Evolutionary conservation across 2,797 vertebrate species (phyloP).

Genomic region (Podargus strigoides): DNA sequence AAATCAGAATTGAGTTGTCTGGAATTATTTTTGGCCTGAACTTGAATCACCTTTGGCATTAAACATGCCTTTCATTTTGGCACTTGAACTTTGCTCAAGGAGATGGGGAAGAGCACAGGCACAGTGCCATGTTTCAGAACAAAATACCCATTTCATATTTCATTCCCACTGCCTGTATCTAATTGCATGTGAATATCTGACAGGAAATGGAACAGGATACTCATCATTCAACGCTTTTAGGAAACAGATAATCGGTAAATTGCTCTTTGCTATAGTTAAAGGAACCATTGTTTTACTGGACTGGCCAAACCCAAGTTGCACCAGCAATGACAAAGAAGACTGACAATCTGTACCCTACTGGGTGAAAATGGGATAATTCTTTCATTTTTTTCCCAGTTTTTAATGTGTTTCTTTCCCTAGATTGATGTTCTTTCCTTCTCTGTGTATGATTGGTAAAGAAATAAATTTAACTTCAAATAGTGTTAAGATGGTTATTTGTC

Average conservation of each 20-base stretch:
- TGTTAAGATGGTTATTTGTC: not conserved
- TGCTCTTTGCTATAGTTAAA: conserved; percentile 31
- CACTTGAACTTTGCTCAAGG: conserved; percentile 38
- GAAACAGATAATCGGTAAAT: conserved; percentile 35
- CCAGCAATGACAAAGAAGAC: not conserved
- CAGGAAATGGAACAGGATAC: conserved; percentile 61
- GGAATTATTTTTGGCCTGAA: conserved; percentile 65
- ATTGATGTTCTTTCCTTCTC: not conserved
- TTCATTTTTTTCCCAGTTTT: not conserved
- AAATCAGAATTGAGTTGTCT: conserved; percentile 46
- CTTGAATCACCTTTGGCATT: conserved; percentile 61
- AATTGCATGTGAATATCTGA: conserved; percentile 54
- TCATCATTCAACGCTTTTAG: conserved; percentile 45
- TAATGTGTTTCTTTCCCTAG: not conserved
- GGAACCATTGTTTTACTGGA: conserved; percentile 24
- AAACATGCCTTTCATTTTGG: conserved; percentile 45
- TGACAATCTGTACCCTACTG: not conserved
- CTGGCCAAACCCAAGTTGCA: not conserved
- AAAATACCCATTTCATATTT: conserved; percentile 53
- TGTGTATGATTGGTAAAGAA: rapidly evolving
- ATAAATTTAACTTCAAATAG: not conserved
- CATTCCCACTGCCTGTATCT: conserved; percentile 44
- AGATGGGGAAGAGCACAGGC: conserved; percentile 48
- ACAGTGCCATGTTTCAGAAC: conserved; percentile 43
- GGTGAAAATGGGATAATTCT: not conserved